Conservation (phyloP, 2,888 invertebrate species). For the Eupithecia insigniata region DNA sequence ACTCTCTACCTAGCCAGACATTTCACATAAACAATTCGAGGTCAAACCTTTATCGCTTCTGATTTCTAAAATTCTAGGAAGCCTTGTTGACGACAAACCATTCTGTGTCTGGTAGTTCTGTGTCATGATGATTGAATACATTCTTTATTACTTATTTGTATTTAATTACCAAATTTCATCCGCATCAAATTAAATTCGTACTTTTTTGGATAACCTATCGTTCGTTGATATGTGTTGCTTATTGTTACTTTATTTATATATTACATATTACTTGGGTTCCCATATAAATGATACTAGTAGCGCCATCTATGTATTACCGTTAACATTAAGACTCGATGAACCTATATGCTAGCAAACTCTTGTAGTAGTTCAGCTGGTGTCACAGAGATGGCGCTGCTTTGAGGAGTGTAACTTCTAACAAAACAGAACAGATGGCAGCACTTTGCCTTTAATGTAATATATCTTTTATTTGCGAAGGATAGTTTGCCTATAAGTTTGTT, state of each 20-base stretch:
- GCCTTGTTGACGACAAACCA: slow-evolving; percentile 8
- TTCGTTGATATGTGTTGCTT: neutral
- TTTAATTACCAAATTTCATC: neutral
- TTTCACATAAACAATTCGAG: slow-evolving; percentile 27
- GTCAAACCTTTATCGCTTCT: slow-evolving; percentile 27
- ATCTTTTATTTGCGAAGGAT: neutral
- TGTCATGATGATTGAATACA: neutral
- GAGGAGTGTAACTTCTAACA: neutral
- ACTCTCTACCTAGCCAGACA: neutral
- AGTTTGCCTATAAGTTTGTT: neutral
- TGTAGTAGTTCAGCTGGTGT: slow-evolving; percentile 9
- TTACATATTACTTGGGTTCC: neutral
- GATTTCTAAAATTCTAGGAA: slow-evolving; percentile 30
- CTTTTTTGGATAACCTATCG: neutral
- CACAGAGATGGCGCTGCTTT: slow-evolving; percentile 39
- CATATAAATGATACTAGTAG: neutral
- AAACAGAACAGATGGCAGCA: slow-evolving; percentile 36
- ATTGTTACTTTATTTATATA: neutral
- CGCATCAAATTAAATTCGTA: neutral
- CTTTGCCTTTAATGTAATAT: neutral
- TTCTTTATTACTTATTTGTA: neutral
- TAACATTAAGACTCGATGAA: slow-evolving; percentile 10
- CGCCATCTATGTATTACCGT: slow-evolving; percentile 35
- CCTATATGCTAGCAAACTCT: neutral
- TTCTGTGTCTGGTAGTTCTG: neutral